Evolutionary conservation across 2,113 vertebrate species (phyloP).

Genomic region (Python bivittatus): DNA sequence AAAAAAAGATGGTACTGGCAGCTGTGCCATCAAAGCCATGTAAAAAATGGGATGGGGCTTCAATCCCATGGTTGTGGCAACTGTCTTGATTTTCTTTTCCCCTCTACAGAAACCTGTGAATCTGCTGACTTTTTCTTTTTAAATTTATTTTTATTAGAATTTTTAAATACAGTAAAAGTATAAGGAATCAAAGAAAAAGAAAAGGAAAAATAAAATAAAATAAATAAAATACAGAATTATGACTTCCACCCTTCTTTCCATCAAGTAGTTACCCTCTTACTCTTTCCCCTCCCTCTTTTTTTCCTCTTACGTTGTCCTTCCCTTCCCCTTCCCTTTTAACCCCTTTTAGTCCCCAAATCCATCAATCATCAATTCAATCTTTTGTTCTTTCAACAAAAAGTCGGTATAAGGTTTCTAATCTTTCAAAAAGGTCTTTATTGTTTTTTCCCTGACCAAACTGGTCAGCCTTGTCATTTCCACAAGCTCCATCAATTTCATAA

Average conservation of each 20-base stretch:
- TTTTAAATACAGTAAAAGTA: no score
- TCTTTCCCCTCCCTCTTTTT: neutral
- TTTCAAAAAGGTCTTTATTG: neutral
- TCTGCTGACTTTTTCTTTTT: no score
- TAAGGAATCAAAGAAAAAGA: neutral
- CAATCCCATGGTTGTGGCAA: no score
- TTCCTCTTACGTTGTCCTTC: no score
- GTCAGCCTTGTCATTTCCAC: neutral
- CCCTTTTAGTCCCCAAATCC: neutral
- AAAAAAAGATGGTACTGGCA: no score
- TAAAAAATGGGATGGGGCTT: no score
- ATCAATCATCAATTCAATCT: neutral
- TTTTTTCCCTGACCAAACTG: neutral
- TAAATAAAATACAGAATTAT: neutral
- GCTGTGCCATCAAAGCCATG: no score
- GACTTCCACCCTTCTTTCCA: neutral
- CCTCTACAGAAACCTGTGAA: no score
- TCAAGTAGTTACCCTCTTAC: neutral
- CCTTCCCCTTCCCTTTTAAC: neutral
- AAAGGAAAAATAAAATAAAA: neutral
- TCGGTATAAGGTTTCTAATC: neutral
- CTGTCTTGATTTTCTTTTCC: no score
- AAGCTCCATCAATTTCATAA: neutral
- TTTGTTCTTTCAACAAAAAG: neutral
- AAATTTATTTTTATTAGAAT: no score